These are phyloP conservation scores for Thryonomys swinderianus DNA, from an alignment of 2,113 vertebrate species.

Conservation along the genomic window DNA sequence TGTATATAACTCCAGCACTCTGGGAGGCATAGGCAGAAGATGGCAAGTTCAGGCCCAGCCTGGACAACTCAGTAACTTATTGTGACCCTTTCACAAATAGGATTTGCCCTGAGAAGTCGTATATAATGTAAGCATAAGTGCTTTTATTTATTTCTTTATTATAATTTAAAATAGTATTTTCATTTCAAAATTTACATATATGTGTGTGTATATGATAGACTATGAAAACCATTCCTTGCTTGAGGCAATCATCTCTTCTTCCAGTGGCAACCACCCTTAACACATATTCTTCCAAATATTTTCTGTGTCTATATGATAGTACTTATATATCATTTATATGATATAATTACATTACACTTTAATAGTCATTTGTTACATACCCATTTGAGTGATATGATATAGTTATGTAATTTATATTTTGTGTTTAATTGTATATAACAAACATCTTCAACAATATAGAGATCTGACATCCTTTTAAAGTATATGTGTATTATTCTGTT, in stretches of 20 bases:
- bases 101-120: neutral
- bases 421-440: constrained; percentile 35
- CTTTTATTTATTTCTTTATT: constrained; percentile 23
- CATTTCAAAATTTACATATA: neutral
- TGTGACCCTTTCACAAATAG: neutral
- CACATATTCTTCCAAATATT: neutral
- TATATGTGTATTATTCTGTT: neutral
- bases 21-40: neutral
- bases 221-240: neutral
- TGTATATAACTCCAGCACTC: neutral
- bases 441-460: neutral
- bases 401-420: constrained; percentile 28
- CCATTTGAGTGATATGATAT: neutral
- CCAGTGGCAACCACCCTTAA: neutral
- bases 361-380: neutral
- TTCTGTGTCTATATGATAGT: neutral
- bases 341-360: neutral
- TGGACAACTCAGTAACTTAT: no score
- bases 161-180: neutral
- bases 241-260: neutral
- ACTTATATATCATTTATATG: neutral
- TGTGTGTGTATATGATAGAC: neutral
- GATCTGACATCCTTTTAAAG: constrained; percentile 36
- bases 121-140: constrained; percentile 17
- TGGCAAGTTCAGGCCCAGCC: neutral